Evolutionary conservation across 2,797 vertebrate species (phyloP), one percentile per base, ranked within the genome.

Genomic region (Columba guinea): DNA sequence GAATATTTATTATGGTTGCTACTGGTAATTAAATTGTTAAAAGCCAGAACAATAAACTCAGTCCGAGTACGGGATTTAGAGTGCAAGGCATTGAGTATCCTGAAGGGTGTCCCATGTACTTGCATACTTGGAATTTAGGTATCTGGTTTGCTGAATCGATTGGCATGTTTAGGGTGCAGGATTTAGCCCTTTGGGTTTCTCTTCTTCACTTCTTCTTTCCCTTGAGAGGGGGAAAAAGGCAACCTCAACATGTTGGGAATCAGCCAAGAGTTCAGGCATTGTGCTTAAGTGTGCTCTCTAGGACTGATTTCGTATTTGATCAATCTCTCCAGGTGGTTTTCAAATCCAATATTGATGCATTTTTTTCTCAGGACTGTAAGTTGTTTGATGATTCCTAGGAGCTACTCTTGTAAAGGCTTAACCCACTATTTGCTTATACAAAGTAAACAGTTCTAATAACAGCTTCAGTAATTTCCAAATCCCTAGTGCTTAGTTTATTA

Each of bases 321-420:
- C 83, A 64, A 0, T 53, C 82, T 74, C 65, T 93, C 70, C 56
- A 86, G 65, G n/a, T 48, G 87, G 49, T n/a, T 73, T 94, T 95
- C 39, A 91, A 46, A 94, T 88, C 76, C 80, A 86, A 22, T 82
- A 93, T 70, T 84, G 70, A 73, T 69, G 49, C 62, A 39, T 82
- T 88, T 95, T 70, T 91, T 89, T 9, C 53, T 41, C 60, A 51
- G 51, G 56, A 53, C 6, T 1, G 0, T 73, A 73, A 94, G 37
- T 63, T 92, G 69, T 81, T 97, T 93, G 85, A 24, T 86, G 84
- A 63, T 77, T 94, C 63, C 80, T 90, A 19, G 34, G 67, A 94
- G 24, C 0, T 5, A 53, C 74, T 70, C 32, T 74, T 84, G 65
- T 44, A 65, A 90, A 82, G 22, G 20, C 84, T 95, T 89, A 94